Evolutionary conservation across 2,113 vertebrate species (phyloP).

Genomic region (Ia io): DNA sequence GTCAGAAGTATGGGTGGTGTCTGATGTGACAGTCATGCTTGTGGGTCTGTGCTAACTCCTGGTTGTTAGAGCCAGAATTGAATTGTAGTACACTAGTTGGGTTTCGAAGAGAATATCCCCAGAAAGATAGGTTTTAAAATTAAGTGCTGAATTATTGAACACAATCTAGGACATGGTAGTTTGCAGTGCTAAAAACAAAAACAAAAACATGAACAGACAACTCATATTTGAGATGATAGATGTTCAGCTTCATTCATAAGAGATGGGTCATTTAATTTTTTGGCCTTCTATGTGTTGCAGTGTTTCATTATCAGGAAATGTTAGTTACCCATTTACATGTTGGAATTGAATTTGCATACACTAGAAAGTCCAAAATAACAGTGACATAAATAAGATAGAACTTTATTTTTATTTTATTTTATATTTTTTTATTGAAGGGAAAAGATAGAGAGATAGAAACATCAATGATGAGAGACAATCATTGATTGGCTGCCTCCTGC

Average conservation of each 20-base stretch:
- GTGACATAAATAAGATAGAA: not conserved
- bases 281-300: not conserved
- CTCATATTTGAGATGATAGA: not conserved
- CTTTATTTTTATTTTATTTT: not conserved
- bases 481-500: too few species aligned
- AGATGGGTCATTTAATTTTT: not conserved
- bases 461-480: too few species aligned
- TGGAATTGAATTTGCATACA: not conserved
- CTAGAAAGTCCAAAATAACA: not conserved
- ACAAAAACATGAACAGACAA: not conserved
- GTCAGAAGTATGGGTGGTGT: not conserved
- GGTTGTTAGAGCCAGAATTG: not conserved
- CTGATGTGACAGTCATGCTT: not conserved
- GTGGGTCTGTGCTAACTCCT: not conserved
- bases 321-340: not conserved
- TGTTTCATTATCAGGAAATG: constrained; percentile 14
- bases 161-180: not conserved
- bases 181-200: not conserved
- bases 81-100: not conserved
- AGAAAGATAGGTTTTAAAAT: not conserved
- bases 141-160: not conserved
- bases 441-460: too few species aligned
- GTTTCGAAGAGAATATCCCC: not conserved
- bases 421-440: too few species aligned
- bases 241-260: not conserved